Evolutionary conservation across 2,113 vertebrate species (phyloP), one percentile per base, ranked within the genome.

Genomic region (Helogale parvula): DNA sequence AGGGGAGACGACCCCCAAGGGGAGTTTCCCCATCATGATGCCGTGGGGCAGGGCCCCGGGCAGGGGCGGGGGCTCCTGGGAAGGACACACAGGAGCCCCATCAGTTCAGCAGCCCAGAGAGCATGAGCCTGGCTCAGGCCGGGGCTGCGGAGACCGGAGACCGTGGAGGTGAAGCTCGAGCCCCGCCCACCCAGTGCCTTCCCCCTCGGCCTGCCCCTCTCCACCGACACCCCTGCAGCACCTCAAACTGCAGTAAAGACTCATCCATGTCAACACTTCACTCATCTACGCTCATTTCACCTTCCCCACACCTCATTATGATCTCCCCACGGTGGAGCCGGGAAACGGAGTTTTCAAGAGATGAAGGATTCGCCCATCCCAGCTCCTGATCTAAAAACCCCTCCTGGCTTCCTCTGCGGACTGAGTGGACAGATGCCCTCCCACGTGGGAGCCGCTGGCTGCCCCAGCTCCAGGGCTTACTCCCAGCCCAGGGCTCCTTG

Each of bases 11-110:
- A 82, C 50, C 2, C 98, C 98, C 17, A 95, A 0, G 0, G 69
- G 98, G 21, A 76, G 93, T 41, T 19, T 97, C 41, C 97, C 98
- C 98, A 95, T 93, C 97, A 97, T 97, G 68, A 13, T 29, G 90
- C 91, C 57, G 88, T 25, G 68, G 81, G 92, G 68, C 52, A 50
- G 93, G 52, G 84, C 85, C 95, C 96, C 17, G 0, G 8, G 57
- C 96, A 12, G 0, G 8, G 57, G 57, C 4, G 0, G 63, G 72
- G 66, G 6, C 79, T 1, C 90, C 98, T 97, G 12, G 41, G 38
- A 50, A 38, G 80, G 77, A 88, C 57, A 7, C 69, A 25, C 63
- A 23, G 25, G 33, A 9, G 6, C 14, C 45, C 31, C 0, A 0
- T 47, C 21, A 76, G 80, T 5, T 38, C 57, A 54, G 74, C 9